Evolutionary conservation across 1,140 invertebrate genomes (phyloP).

Genomic region (Bombus pyrosoma): DNA sequence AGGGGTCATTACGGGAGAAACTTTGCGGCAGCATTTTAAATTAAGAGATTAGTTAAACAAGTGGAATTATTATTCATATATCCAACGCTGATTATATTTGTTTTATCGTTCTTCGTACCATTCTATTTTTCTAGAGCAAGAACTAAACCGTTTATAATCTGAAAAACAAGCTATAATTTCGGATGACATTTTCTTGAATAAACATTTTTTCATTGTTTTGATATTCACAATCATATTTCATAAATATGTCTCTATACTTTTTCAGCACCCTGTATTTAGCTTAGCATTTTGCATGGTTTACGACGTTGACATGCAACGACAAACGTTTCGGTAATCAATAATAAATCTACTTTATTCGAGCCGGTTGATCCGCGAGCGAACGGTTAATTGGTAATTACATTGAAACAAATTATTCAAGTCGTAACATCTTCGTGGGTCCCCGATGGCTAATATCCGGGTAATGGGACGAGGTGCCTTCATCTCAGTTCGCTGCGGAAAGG

Average conservation of each 20-base stretch:
- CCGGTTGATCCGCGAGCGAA: conserved; percentile 39
- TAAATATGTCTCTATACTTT: background rate
- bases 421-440: conserved; percentile 80
- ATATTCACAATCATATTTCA: no score
- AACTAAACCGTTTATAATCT: no score
- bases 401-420: conserved; percentile 82
- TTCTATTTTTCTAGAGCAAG: no score
- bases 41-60: no score
- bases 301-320: background rate
- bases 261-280: background rate
- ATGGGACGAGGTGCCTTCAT: conserved; percentile 77
- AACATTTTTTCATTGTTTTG: no score
- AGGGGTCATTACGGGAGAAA: no score
- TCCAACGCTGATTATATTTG: no score
- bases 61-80: no score
- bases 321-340: conserved; percentile 70
- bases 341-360: conserved; percentile 66
- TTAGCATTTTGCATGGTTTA: background rate
- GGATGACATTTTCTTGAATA: no score
- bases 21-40: no score
- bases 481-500: conserved; percentile 60
- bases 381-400: conserved; percentile 78
- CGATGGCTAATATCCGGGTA: conserved; percentile 82
- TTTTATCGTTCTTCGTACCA: no score
- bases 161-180: no score